phyloP scores from a whole-genome alignment of 2,888 invertebrate species.

The Tetrapedia diversipes region DNA sequence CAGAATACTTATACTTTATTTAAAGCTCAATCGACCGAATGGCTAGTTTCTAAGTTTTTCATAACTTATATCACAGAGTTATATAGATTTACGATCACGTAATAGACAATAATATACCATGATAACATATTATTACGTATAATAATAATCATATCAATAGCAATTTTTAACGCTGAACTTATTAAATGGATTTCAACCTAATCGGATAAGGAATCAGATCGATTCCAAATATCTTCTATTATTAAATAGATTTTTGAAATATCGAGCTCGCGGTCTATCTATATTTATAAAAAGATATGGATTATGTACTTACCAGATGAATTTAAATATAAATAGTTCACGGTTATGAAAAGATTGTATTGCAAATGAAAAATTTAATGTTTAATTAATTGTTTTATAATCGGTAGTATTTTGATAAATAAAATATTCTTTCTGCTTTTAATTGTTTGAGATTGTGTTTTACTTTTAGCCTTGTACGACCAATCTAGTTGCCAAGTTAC shows the following conservation, averaged over 20 bases:
- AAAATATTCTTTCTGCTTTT: constrained; percentile 35
- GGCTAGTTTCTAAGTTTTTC: constrained; percentile 31
- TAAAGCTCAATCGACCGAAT: constrained; percentile 54
- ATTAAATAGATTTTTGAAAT: constrained; percentile 18
- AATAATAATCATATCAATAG: constrained; percentile 6
- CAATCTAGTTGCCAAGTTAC: constrained; percentile 57
- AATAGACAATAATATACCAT: constrained; percentile 38
- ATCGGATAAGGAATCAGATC: constrained; percentile 10
- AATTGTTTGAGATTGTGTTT: constrained; percentile 48
- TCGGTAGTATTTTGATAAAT: constrained; percentile 12
- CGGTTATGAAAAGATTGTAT: not conserved
- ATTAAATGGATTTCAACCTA: constrained; percentile 13
- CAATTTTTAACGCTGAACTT: constrained; percentile 5
- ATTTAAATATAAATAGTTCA: not conserved
- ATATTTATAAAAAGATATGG: constrained; percentile 9
- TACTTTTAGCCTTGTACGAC: constrained; percentile 50
- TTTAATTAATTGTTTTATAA: not conserved
- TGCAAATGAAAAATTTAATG: not conserved
- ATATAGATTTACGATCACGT: constrained; percentile 20
- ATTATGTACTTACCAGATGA: constrained; percentile 23
- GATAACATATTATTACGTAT: constrained; percentile 7
- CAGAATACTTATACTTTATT: constrained; percentile 67
- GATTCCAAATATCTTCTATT: constrained; percentile 32
- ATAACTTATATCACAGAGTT: constrained; percentile 30
- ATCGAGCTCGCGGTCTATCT: not conserved